Conservation (phyloP, 2,113 vertebrate genomes). For the Sprattus sprattus region DNA sequence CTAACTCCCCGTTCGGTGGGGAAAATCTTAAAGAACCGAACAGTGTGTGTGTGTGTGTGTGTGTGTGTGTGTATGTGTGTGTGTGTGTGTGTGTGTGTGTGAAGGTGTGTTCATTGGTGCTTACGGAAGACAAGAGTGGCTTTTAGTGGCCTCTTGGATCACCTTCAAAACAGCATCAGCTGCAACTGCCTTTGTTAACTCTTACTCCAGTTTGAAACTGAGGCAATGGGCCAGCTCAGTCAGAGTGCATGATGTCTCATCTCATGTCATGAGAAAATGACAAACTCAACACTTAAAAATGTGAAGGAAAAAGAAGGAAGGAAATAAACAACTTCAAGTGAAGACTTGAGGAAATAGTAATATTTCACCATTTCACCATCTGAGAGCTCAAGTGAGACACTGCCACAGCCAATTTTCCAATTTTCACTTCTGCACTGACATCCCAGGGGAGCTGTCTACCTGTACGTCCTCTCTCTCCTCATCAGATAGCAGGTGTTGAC, state of each 20-base stretch:
- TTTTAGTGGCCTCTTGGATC: not conserved
- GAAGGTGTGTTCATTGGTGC: not conserved
- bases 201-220: not conserved
- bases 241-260: not conserved
- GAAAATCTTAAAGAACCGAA: no score
- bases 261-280: not conserved
- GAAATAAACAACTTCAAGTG: no score
- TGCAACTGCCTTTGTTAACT: not conserved
- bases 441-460: not conserved
- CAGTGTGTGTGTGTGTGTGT: not conserved
- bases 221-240: not conserved
- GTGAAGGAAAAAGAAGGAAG: no score
- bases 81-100: not conserved
- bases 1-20: no score
- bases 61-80: conserved; percentile 3
- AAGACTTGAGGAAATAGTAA: no score
- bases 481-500: conserved; percentile 1
- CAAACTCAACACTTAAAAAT: not conserved
- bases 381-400: not conserved
- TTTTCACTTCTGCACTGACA: not conserved
- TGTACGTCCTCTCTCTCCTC: not conserved
- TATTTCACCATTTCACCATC: not conserved
- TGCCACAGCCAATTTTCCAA: not conserved
- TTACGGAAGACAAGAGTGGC: not conserved
- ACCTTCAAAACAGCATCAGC: not conserved